Evolutionary conservation across 2,113 vertebrate genomes (phyloP).

Genomic region (Micromys minutus): DNA sequence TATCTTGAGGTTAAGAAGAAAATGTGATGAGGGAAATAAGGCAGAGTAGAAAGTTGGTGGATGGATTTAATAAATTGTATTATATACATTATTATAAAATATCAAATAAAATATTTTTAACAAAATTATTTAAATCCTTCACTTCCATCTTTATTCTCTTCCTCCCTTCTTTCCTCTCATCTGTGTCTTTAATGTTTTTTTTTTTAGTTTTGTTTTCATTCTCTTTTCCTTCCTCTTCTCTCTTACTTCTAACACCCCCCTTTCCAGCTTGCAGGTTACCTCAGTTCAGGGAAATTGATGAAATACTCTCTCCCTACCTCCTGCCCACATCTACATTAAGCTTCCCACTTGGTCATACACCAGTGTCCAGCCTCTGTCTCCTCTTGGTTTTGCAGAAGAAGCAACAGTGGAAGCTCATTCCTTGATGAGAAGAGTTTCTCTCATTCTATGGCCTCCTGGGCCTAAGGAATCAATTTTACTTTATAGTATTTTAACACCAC

Average conservation of each 20-base stretch:
- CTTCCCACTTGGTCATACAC: too few species aligned
- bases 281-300: too few species aligned
- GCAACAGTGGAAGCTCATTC: too few species aligned
- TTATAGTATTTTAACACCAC: background rate
- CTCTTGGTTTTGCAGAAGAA: accelerated
- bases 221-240: accelerated
- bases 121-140: background rate
- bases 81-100: too few species aligned
- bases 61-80: background rate
- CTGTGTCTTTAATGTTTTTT: background rate
- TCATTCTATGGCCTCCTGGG: too few species aligned
- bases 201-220: background rate
- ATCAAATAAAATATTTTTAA: background rate
- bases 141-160: background rate
- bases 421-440: accelerated
- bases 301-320: background rate
- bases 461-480: background rate
- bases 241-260: accelerated
- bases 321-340: background rate
- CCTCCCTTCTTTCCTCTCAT: background rate
- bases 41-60: too few species aligned
- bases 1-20: background rate
- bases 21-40: background rate
- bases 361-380: accelerated
- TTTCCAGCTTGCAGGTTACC: background rate